Conservation (phyloP, 2,888 invertebrate genomes). For the Plemyria rubiginata region DNA sequence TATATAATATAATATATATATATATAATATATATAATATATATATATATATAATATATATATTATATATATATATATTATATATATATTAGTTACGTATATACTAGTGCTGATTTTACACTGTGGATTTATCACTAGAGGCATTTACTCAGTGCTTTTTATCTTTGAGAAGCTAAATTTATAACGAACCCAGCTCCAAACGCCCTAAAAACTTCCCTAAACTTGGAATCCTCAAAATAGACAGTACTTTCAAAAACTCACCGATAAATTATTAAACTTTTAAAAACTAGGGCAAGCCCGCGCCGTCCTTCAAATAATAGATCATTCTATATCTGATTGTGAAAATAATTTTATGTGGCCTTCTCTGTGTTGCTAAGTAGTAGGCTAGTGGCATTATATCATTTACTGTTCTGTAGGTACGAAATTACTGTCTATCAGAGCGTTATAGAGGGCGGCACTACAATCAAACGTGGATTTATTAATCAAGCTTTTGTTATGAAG, state of each 20-base stretch:
- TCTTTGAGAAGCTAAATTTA: no score
- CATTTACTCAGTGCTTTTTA: no score
- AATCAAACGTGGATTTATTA: background rate
- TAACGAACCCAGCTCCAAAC: no score
- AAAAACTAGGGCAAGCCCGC: slow-evolving; percentile 13
- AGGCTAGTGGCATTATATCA: background rate
- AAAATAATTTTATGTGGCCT: slow-evolving; percentile 16
- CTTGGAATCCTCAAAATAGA: background rate
- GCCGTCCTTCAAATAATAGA: slow-evolving; percentile 14
- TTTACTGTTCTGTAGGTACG: background rate
- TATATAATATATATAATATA: no score
- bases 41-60: no score
- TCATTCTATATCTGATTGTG: slow-evolving; percentile 12
- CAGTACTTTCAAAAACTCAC: background rate
- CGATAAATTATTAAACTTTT: slow-evolving; percentile 13
- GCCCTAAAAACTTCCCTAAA: no score
- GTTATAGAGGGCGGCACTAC: background rate
- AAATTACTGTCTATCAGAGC: background rate
- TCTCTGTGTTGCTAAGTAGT: slow-evolving; percentile 6
- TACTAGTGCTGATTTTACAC: no score
- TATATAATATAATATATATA: no score
- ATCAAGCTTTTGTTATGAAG: no score
- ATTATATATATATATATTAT: no score
- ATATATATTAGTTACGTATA: no score
- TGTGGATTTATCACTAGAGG: no score